A percentile compares a stretch with the other conserved stretches of the same genome.
phyloP scores from a whole-genome alignment of 2,797 vertebrate genomes.

The Macropodus opercularis region DNA sequence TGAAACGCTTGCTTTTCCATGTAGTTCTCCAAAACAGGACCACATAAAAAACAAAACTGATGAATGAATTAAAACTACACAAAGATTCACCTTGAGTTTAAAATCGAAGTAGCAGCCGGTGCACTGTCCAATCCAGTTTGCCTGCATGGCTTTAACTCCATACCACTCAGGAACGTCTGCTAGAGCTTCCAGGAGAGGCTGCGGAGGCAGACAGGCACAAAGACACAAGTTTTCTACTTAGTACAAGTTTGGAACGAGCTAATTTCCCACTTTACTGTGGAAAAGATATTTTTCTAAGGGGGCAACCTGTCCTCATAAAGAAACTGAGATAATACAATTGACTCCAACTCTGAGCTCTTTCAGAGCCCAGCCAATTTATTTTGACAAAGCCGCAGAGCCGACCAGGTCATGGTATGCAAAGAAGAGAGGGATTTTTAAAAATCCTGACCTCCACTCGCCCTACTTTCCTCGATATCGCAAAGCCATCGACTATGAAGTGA shows the following conservation, averaged over 20 bases:
- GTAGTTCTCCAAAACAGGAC: slow-evolving; percentile 25
- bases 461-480: slow-evolving; percentile 56
- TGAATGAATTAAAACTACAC: slow-evolving; percentile 40
- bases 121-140: slow-evolving; percentile 97
- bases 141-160: slow-evolving; percentile 96
- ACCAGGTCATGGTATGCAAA: slow-evolving; percentile 59
- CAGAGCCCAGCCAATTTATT: slow-evolving; percentile 57
- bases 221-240: slow-evolving; percentile 27
- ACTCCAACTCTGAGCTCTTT: slow-evolving; percentile 44
- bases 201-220: slow-evolving; percentile 23
- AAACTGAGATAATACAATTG: slow-evolving; percentile 35
- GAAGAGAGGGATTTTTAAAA: slow-evolving; percentile 59
- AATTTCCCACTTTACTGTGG: slow-evolving; percentile 23
- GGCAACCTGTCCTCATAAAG: slow-evolving; percentile 19
- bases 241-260: slow-evolving; percentile 27
- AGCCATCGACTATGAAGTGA: slow-evolving; percentile 39
- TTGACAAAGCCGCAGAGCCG: slow-evolving; percentile 52
- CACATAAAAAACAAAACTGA: slow-evolving; percentile 32
- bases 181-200: slow-evolving; percentile 91
- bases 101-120: slow-evolving; percentile 92
- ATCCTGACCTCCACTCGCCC: slow-evolving; percentile 57
- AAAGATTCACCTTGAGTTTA: slow-evolving; percentile 85
- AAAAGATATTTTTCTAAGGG: slow-evolving; percentile 11
- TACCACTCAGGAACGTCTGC: slow-evolving; percentile 95
- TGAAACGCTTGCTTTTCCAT: too few species aligned